Evolutionary conservation across 2,888 invertebrate species (phyloP), one percentile per base, ranked within the genome.

Genomic region (Phlogophora meticulosa): DNA sequence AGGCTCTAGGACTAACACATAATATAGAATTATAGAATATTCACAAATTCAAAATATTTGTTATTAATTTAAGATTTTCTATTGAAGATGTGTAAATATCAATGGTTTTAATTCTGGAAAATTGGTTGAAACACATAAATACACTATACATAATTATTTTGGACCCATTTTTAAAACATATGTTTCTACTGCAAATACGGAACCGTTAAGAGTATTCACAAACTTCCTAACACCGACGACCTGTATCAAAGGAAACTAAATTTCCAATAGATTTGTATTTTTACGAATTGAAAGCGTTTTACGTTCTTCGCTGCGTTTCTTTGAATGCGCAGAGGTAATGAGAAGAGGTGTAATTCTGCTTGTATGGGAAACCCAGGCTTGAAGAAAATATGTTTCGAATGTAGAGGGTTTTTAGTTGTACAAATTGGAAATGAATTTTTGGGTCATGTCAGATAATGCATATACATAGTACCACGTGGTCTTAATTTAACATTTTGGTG

Each of bases 191-290:
- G n/a, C 20, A 43, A 24, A 53, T 71, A 66, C 79, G 38, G 73
- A 73, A 75, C 74, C 61, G 28, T 56, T 43, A 32, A 73, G 36
- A 34, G 36, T 7, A 45, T 20, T n/a, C 7, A 52, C 51, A 61
- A 61, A 55, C 28, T 56, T 38, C 17, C 24, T 46, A 61, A 67
- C 64, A 70, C 52, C 52, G 20, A 51, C 36, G 9, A 59, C 43
- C 48, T 52, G 38, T 62, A 58, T 65, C 61, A 60, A 76, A 72
- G 77, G 62, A 72, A 80, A 76, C 61, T 55, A 71, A 70, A 81
- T 64, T 80, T 69, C 64, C 49, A 69, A 80, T 75, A 78, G 67
- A 75, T 78, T 78, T 72, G 81, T 78, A 81, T 68, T 81, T 81
- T 81, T 59, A 72, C 60, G 61, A 69, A 78, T 75, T 57, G 76